These are phyloP conservation scores for Machimus rusticus DNA, from an alignment of 2,888 invertebrate species.

Conservation along the genomic window DNA sequence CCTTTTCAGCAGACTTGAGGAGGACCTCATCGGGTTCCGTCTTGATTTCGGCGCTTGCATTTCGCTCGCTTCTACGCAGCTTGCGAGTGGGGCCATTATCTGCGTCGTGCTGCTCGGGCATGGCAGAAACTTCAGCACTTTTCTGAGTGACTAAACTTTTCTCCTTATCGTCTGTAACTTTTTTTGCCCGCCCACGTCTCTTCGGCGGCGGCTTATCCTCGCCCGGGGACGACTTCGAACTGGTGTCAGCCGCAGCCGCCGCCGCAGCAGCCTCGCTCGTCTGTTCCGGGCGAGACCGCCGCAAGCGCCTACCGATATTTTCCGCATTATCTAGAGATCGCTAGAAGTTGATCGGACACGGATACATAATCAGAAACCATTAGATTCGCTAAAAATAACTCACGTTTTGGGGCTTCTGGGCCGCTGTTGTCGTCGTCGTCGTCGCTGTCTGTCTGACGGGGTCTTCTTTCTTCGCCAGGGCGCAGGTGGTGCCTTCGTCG, in stretches of 20 bases:
- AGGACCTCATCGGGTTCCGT: slow-evolving; percentile 43
- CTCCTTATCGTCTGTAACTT: slow-evolving; percentile 43
- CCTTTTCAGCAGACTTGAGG: not conserved
- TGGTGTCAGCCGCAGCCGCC: not conserved
- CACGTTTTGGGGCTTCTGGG: slow-evolving; percentile 19
- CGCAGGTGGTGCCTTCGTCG: not conserved
- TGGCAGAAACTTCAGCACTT: not conserved
- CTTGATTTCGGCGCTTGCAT: not conserved
- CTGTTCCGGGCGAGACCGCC: not conserved
- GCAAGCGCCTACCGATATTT: not conserved
- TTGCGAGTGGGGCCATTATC: slow-evolving; percentile 4
- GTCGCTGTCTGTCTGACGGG: not conserved
- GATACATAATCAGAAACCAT: not conserved
- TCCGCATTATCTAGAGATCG: not conserved
- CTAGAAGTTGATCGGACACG: slow-evolving; percentile 3
- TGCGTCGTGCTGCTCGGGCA: not conserved
- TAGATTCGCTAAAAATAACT: slow-evolving; percentile 6
- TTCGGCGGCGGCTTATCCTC: slow-evolving; percentile 46
- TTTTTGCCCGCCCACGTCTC: slow-evolving; percentile 53
- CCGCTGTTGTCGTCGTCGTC: not conserved
- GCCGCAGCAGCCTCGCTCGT: not conserved
- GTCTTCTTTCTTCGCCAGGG: not conserved
- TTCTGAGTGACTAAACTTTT: not conserved
- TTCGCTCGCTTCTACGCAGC: slow-evolving; percentile 37
- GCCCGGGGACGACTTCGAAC: not conserved